Evolutionary conservation across 2,113 vertebrate genomes (phyloP).

Genomic region (Hystrix cristata): DNA sequence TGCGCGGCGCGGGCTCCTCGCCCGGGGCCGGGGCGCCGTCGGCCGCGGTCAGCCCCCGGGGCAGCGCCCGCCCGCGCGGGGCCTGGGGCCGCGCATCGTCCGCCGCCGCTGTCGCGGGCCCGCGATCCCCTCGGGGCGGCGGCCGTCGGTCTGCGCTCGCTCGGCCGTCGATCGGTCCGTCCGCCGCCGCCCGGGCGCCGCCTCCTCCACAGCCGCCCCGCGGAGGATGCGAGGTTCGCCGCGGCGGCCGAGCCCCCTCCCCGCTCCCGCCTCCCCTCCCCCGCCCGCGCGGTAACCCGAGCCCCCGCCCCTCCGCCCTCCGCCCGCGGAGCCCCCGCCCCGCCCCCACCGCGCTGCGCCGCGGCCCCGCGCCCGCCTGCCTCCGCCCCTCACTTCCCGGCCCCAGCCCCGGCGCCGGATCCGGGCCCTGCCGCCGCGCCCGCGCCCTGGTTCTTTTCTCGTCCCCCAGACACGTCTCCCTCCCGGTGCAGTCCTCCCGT

Average conservation of each 20-base stretch:
- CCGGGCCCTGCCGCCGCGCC: not conserved
- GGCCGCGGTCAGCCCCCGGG: constrained; percentile 80
- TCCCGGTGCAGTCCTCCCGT: not conserved
- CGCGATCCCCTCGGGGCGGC: not conserved
- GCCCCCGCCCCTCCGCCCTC: constrained; percentile 76
- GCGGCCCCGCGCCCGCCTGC: constrained; percentile 55
- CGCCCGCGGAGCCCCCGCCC: constrained; percentile 71
- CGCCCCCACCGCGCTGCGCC: constrained; percentile 33
- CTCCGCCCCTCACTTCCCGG: constrained; percentile 4
- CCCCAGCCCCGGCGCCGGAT: constrained; percentile 50
- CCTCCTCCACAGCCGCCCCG: constrained; percentile 76
- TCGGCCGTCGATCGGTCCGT: constrained; percentile 62
- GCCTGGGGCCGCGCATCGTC: constrained; percentile 78
- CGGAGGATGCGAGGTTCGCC: constrained; percentile 76
- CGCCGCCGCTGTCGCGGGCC: not conserved
- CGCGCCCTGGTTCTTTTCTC: not conserved
- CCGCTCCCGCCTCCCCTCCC: constrained; percentile 46
- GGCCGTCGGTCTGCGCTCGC: constrained; percentile 71
- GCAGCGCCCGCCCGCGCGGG: constrained; percentile 79
- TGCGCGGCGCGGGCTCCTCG: constrained; percentile 64
- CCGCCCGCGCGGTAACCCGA: constrained; percentile 75
- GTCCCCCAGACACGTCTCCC: not conserved
- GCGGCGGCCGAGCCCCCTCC: constrained; percentile 77
- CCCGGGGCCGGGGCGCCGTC: constrained; percentile 66
- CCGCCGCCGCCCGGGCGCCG: constrained; percentile 72